Evolutionary conservation across 2,888 invertebrate species (phyloP).

Genomic region (Acleris sparsana): DNA sequence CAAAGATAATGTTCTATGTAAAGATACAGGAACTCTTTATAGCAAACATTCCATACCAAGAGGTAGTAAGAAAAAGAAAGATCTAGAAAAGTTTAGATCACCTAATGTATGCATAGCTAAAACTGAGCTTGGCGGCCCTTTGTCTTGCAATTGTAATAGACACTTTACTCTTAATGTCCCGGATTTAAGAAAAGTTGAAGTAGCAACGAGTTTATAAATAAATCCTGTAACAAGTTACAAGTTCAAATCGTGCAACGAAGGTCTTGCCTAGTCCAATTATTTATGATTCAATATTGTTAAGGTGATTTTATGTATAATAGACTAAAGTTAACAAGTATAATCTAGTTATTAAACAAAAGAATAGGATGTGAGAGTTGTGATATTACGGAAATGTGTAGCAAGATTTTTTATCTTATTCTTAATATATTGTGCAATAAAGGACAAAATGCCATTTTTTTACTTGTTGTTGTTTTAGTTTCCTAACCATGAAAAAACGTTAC

Average conservation of each 20-base stretch:
- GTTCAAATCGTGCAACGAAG: slow-evolving; percentile 52
- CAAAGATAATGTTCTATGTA: slow-evolving; percentile 45
- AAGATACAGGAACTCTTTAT: slow-evolving; percentile 53
- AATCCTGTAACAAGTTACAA: slow-evolving; percentile 37
- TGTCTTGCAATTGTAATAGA: slow-evolving; percentile 73
- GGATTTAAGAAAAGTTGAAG: slow-evolving; percentile 66
- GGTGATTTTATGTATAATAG: slow-evolving; percentile 1
- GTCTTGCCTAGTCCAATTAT: slow-evolving; percentile 64
- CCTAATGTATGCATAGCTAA: slow-evolving; percentile 75
- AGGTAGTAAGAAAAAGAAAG: slow-evolving; percentile 57
- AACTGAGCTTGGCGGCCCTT: slow-evolving; percentile 65
- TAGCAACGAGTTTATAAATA: slow-evolving; percentile 66
- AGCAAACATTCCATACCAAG: slow-evolving; percentile 58
- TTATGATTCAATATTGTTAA: slow-evolving; percentile 48
- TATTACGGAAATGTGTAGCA: background rate
- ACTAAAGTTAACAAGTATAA: background rate
- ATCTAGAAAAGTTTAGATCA: slow-evolving; percentile 66
- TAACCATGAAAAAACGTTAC: too few species aligned
- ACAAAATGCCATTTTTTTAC: background rate
- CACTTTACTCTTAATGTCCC: slow-evolving; percentile 76
- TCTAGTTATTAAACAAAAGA: background rate
- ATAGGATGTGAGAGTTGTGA: slow-evolving; percentile 8
- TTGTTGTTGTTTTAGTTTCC: background rate
- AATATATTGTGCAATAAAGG: background rate
- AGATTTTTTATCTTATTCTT: background rate